Conservation (phyloP, 2,888 invertebrate genomes). For the Falcaria lacertinaria region DNA sequence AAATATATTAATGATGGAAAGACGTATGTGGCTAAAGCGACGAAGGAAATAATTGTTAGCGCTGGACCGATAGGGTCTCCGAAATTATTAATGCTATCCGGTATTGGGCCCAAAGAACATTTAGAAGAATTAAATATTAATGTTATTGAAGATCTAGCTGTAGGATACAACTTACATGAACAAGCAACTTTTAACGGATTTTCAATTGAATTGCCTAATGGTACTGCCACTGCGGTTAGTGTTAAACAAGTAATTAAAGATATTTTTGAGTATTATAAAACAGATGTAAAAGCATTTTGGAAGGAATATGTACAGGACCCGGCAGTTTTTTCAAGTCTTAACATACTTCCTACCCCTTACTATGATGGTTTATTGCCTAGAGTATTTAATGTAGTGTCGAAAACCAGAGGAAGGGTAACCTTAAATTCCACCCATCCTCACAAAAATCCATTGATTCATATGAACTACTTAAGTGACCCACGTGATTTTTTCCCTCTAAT, state of each 20-base stretch:
- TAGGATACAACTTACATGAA: slow-evolving; percentile 61
- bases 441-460: too few species aligned
- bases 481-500: too few species aligned
- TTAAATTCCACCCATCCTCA: too few species aligned
- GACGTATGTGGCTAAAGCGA: slow-evolving; percentile 37
- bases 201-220: slow-evolving; percentile 71
- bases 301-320: too few species aligned
- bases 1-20: slow-evolving; percentile 33
- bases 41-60: slow-evolving; percentile 54
- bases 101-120: too few species aligned
- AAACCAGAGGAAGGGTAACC: too few species aligned
- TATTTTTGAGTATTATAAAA: slow-evolving; percentile 48
- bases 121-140: slow-evolving; percentile 36
- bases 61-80: slow-evolving; percentile 53
- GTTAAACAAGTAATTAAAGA: slow-evolving; percentile 54
- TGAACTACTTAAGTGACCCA: too few species aligned
- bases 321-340: too few species aligned
- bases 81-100: slow-evolving; percentile 56
- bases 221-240: slow-evolving; percentile 61
- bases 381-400: too few species aligned
- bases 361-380: too few species aligned
- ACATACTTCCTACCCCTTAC: too few species aligned
- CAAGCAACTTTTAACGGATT: slow-evolving; percentile 65
- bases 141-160: slow-evolving; percentile 46
- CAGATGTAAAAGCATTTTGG: slow-evolving; percentile 43